phyloP scores from a whole-genome alignment of 2,888 invertebrate genomes.

The Brachynemurus nebulosus region DNA sequence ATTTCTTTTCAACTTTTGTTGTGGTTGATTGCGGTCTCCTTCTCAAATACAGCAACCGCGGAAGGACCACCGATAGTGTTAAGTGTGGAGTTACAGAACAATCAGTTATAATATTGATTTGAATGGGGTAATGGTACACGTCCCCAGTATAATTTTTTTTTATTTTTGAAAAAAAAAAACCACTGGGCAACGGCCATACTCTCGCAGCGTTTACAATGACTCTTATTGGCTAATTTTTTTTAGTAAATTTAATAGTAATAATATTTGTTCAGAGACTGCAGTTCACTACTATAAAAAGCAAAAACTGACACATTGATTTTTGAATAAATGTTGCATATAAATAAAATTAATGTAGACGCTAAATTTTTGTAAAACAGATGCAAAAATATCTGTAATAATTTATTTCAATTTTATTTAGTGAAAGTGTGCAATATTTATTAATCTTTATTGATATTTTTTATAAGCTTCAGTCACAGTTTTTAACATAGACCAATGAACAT shows the following conservation, averaged over 20 bases:
- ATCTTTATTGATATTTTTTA: no score
- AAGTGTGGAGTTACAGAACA: conserved; percentile 28
- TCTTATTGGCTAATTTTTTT: background rate
- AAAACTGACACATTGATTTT: no score
- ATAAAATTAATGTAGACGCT: no score
- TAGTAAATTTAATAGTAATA: background rate
- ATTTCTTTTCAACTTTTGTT: conserved; percentile 22
- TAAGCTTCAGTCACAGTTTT: no score
- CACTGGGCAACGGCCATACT: background rate
- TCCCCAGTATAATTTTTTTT: no score
- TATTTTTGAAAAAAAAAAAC: background rate
- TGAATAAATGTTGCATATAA: no score
- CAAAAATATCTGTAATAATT: no score
- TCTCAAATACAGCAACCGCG: conserved; percentile 73
- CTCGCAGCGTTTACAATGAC: background rate
- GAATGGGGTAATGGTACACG: no score
- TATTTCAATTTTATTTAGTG: no score
- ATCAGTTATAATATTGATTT: background rate
- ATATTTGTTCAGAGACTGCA: conserved; percentile 5
- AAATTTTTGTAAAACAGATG: no score
- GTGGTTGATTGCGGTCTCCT: conserved; percentile 52
- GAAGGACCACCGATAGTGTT: conserved; percentile 44
- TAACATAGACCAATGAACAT: no score
- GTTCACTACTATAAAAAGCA: conserved; percentile 2
- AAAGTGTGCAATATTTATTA: no score